phyloP scores from a whole-genome alignment of 2,113 vertebrate species.

The Scopus umbretta region DNA sequence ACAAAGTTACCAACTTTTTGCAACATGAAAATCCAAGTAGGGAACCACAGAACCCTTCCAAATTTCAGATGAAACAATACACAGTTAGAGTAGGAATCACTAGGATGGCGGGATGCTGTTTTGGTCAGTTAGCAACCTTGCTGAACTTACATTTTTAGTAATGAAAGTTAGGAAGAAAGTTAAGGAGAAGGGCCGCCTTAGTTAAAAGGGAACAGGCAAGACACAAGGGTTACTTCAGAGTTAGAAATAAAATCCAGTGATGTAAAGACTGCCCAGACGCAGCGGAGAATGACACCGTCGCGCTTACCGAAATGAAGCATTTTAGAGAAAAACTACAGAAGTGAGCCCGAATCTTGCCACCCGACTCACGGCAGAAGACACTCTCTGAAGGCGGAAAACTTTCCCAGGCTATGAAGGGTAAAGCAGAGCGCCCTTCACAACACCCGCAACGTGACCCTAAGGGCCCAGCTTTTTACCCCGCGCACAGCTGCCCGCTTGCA shows the following conservation, averaged over 20 bases:
- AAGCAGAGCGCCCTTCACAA: background rate
- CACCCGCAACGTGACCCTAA: fast-evolving
- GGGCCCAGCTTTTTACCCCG: background rate
- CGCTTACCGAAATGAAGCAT: background rate
- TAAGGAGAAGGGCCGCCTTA: no score
- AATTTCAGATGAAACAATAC: background rate
- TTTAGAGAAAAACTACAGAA: background rate
- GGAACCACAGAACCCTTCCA: background rate
- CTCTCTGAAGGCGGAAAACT: background rate
- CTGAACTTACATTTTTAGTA: background rate
- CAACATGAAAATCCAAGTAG: background rate
- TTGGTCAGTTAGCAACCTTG: background rate
- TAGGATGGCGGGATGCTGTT: background rate
- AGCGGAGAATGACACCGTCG: fast-evolving
- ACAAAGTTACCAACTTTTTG: background rate
- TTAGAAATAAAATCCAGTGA: background rate
- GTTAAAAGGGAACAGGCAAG: background rate
- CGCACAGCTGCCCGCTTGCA: background rate
- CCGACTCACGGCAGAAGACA: background rate
- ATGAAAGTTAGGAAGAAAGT: background rate
- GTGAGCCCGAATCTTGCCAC: background rate
- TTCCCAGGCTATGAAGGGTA: background rate
- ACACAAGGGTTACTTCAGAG: fast-evolving
- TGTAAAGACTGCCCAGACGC: background rate
- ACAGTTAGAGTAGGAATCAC: background rate